Evolutionary conservation across 2,888 invertebrate genomes (phyloP).

Genomic region (Eilema caniola): DNA sequence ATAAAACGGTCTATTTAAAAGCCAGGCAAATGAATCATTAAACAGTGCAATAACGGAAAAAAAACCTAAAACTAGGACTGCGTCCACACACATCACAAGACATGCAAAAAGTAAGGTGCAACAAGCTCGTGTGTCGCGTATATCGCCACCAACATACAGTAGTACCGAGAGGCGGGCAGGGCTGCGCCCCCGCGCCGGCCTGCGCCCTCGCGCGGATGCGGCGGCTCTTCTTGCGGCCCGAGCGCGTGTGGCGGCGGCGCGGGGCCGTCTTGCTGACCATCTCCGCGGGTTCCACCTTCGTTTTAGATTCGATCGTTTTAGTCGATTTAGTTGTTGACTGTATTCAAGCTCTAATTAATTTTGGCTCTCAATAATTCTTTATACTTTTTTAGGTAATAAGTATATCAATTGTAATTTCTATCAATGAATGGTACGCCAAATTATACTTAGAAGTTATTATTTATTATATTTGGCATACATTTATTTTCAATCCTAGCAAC

Average conservation of each 20-base stretch:
- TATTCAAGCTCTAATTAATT: not conserved
- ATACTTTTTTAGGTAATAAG: no score
- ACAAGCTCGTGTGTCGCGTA: slow-evolving; percentile 13
- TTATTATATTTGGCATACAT: no score
- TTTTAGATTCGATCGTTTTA: slow-evolving; percentile 18
- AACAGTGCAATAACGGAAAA: not conserved
- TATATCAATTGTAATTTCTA: no score
- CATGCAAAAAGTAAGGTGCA: slow-evolving; percentile 34
- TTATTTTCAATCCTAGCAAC: no score
- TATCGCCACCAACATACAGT: slow-evolving; percentile 46
- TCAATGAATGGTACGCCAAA: no score
- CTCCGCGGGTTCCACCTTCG: slow-evolving; percentile 29
- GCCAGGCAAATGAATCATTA: not conserved
- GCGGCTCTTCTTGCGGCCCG: slow-evolving; percentile 72
- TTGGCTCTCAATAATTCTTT: not conserved
- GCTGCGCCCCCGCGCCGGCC: not conserved
- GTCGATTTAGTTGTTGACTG: not conserved
- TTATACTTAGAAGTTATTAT: no score
- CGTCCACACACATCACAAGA: not conserved
- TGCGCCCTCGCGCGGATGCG: slow-evolving; percentile 57
- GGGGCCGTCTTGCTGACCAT: slow-evolving; percentile 53
- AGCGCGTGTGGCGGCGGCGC: slow-evolving; percentile 72
- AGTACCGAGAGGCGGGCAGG: slow-evolving; percentile 24
- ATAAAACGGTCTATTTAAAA: no score
- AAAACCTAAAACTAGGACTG: not conserved